Percentiles rank a stretch among this genome's conserved stretches.
Evolutionary conservation across 2,888 invertebrate genomes (phyloP).

Genomic region (Polydrusus pterygomalis): DNA sequence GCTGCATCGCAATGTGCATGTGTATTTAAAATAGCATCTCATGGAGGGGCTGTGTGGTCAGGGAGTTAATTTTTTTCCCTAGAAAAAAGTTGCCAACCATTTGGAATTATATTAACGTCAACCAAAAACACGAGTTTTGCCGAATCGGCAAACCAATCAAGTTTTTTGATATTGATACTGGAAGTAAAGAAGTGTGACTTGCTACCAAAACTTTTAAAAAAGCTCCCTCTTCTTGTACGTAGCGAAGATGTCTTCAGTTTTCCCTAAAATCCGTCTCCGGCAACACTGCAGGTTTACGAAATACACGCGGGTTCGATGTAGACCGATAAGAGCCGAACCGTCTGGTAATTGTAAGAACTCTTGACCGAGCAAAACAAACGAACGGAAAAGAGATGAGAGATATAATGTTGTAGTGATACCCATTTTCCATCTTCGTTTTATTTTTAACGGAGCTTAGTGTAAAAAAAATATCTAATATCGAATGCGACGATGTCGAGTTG

Average conservation of each 20-base stretch:
- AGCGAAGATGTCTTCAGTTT: neutral
- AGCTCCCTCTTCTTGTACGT: no score
- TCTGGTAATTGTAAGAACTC: neutral
- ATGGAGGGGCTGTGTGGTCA: no score
- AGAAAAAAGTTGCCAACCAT: no score
- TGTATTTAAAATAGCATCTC: no score
- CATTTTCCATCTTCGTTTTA: slow-evolving; percentile 8
- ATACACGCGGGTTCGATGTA: slow-evolving; percentile 2
- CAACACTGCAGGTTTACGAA: neutral
- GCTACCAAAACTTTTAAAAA: no score
- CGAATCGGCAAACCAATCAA: no score
- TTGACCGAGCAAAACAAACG: slow-evolving; percentile 7
- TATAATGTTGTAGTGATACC: neutral
- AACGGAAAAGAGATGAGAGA: neutral
- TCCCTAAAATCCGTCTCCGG: neutral
- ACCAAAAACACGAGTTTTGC: no score
- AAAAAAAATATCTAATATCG: neutral
- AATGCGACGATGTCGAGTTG: neutral
- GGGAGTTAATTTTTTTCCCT: no score
- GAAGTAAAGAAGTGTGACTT: no score
- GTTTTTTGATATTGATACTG: no score
- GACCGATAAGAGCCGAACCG: slow-evolving; percentile 8
- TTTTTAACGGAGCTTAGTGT: neutral
- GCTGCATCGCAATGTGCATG: no score
- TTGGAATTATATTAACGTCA: no score